phyloP scores from a whole-genome alignment of 2,113 vertebrate genomes.

The Ramphastos sulfuratus region DNA sequence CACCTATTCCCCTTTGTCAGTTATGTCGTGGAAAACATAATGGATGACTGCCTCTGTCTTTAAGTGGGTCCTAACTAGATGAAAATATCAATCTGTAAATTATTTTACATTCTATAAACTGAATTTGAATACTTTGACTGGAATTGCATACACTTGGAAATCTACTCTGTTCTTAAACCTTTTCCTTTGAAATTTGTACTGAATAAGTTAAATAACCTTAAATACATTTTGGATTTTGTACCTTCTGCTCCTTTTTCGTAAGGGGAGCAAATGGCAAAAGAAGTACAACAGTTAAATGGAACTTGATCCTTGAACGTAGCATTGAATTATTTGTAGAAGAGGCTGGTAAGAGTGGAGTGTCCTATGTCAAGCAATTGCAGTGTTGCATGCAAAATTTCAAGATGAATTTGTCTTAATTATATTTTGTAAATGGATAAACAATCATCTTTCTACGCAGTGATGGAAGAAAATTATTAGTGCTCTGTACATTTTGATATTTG shows the following conservation, averaged over 20 bases:
- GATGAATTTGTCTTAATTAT: conserved; percentile 74
- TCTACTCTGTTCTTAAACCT: conserved; percentile 3
- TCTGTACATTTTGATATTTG: conserved; percentile 81
- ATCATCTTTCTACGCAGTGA: conserved; percentile 81
- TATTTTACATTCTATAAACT: conserved; percentile 20
- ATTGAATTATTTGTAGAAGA: conserved; percentile 67
- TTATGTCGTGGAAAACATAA: conserved; percentile 22
- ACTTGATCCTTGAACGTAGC: conserved; percentile 41
- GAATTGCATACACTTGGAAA: conserved; percentile 11
- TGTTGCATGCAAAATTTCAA: conserved; percentile 79
- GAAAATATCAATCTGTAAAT: conserved; percentile 17
- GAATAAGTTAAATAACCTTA: conserved; percentile 33
- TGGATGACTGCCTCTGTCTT: conserved; percentile 34
- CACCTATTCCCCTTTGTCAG: conserved; percentile 38
- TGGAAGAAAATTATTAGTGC: conserved; percentile 73
- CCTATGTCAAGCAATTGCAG: conserved; percentile 75
- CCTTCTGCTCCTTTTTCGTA: conserved; percentile 5
- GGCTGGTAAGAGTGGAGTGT: conserved; percentile 76
- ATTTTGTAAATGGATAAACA: conserved; percentile 81
- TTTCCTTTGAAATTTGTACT: conserved; percentile 33
- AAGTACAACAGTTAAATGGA: conserved; percentile 31
- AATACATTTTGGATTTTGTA: conserved; percentile 25
- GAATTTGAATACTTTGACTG: conserved; percentile 6
- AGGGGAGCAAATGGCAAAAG: background rate
- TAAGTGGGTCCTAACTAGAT: conserved; percentile 22